These are phyloP conservation scores for Nephrocerus scutellatus DNA, from an alignment of 2,888 invertebrate genomes.

Conservation along the genomic window DNA sequence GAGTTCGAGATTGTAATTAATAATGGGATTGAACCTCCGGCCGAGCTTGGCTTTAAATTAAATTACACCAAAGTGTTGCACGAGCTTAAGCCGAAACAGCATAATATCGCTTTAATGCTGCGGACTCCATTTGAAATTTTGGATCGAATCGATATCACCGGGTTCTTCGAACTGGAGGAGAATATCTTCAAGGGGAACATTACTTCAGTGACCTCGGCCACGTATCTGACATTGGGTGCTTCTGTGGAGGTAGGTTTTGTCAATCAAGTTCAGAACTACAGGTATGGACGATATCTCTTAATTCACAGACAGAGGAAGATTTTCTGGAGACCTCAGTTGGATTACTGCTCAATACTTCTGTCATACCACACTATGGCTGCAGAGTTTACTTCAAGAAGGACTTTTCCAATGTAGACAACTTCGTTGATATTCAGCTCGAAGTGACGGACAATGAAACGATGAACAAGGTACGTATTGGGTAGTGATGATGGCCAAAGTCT, in stretches of 20 bases:
- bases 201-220: constrained; percentile 49
- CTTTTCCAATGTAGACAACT: constrained; percentile 58
- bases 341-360: constrained; percentile 57
- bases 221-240: constrained; percentile 50
- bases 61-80: constrained; percentile 50
- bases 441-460: constrained; percentile 52
- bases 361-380: constrained; percentile 59
- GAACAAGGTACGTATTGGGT: constrained; percentile 49
- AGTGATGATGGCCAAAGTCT: background rate
- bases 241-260: constrained; percentile 50
- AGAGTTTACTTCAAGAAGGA: constrained; percentile 62
- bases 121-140: constrained; percentile 53
- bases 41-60: constrained; percentile 46
- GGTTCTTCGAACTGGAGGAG: constrained; percentile 49
- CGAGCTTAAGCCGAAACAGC: constrained; percentile 44
- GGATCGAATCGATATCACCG: constrained; percentile 48
- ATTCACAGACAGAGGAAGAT: constrained; percentile 55
- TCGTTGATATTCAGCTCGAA: constrained; percentile 57
- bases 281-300: constrained; percentile 15
- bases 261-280: background rate
- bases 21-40: constrained; percentile 41
- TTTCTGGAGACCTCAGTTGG: constrained; percentile 58
- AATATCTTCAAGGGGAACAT: constrained; percentile 51
- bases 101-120: constrained; percentile 49
- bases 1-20: constrained; percentile 48